phyloP scores from a whole-genome alignment of 2,888 invertebrate genomes.

The Scaptomyza reducta region DNA sequence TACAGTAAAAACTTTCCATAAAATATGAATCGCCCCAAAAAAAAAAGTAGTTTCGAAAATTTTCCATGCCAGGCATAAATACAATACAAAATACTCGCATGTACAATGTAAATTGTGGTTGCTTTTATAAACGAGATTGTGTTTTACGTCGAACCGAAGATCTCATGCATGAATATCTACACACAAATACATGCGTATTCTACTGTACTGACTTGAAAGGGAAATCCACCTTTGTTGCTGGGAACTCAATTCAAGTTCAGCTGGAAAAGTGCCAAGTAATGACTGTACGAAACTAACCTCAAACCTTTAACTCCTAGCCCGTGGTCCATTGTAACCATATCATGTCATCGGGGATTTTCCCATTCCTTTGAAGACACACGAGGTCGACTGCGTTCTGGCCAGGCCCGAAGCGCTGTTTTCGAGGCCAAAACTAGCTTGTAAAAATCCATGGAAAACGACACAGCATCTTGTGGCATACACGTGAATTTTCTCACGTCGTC shows the following conservation, averaged over 20 bases:
- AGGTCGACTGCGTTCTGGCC: constrained; percentile 3
- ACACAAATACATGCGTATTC: too few species aligned
- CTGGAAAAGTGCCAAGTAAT: constrained; percentile 8
- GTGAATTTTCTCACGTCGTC: constrained; percentile 78
- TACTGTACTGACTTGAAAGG: constrained; percentile 37
- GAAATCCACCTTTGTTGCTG: constrained; percentile 38
- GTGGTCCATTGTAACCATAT: neutral
- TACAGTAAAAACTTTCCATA: constrained; percentile 61
- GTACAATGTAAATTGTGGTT: constrained; percentile 17
- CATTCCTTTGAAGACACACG: constrained; percentile 20
- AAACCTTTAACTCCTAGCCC: constrained; percentile 5
- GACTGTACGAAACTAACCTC: constrained; percentile 20
- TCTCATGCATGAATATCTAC: constrained; percentile 5
- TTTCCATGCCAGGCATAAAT: constrained; percentile 52
- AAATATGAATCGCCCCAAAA: constrained; percentile 38
- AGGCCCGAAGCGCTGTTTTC: constrained; percentile 3
- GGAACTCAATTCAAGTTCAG: constrained; percentile 38
- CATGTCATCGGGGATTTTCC: constrained; percentile 1
- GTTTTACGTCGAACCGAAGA: constrained; percentile 29
- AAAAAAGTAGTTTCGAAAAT: constrained; percentile 48
- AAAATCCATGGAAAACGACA: constrained; percentile 64
- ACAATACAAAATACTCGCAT: constrained; percentile 9
- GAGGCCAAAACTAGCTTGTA: constrained; percentile 23
- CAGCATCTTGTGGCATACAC: constrained; percentile 76
- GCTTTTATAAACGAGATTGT: constrained; percentile 29